Base-by-base conservation (phyloP, 2,888 invertebrate genomes). In the Pemphredon lugubris region DNA sequence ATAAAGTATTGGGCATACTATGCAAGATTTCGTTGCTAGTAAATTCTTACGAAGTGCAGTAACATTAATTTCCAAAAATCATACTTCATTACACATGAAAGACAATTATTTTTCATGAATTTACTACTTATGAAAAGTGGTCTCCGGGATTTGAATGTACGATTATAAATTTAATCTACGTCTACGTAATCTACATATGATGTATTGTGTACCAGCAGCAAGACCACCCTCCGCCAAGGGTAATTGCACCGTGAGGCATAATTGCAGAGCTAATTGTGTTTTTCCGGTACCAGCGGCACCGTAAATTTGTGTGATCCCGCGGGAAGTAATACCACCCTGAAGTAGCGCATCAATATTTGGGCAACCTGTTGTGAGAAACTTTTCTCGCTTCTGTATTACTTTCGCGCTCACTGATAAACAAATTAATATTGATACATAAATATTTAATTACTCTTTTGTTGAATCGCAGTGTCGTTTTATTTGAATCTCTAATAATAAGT, bases 221-320 rank as follows among this genome's bases (percentile, higher is more conserved):
- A 93, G 86, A 21, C 94, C 94, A 26, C 93, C 93, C 48, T 86
- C 88, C 77, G 84, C 77, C 42, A 54, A 44, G 1, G 92, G 91
- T 71, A 92, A 88, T 89, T 95, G 95, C 68, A 93, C 93, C 65
- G 92, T 92, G 16, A 95, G 89, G 32, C 94, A 92, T 23, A 95
- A 88, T 89, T 96, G 95, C 51, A 96, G 90, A 76, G 93, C 94
- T 42, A 96, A 85, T 87, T 96, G 96, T 0, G 96, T 96, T 91
- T 96, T 96, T 4, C 96, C 96, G 80, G 93, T 92, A 13, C 95
- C 95, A 90, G 95, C 95, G 88, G 94, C 93, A n/a, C 96, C 96
- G 86, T 92, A 93, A 79, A 97, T 91, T 91, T 96, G 96, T 60
- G 94, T 94, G 53, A 96, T 91, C 21, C 95, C 94, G 73, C 92